Evolutionary conservation across 2,888 invertebrate species (phyloP).

Genomic region (Nasonia oneida): DNA sequence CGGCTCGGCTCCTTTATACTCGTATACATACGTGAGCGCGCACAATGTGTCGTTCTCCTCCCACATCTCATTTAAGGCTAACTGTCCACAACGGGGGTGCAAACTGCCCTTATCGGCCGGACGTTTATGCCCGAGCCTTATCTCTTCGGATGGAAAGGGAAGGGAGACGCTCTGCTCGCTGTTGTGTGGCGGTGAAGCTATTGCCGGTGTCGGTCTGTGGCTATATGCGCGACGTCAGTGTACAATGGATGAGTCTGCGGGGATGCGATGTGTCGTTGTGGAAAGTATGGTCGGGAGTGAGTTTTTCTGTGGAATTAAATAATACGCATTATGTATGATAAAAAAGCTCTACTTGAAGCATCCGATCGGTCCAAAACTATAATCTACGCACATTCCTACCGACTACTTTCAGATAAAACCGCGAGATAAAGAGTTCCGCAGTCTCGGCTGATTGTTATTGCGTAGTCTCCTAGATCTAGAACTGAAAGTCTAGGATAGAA

Average conservation of each 20-base stretch:
- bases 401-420: conserved; percentile 29
- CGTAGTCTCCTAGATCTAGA: neutral
- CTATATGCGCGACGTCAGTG: neutral
- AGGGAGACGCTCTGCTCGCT: conserved; percentile 50
- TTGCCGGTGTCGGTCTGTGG: neutral
- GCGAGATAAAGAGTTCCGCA: conserved; percentile 30
- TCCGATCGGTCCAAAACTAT: neutral
- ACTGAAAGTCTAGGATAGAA: neutral
- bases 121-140: conserved; percentile 78
- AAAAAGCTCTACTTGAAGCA: no score
- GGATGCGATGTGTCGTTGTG: neutral
- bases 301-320: neutral
- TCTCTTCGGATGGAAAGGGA: conserved; percentile 65
- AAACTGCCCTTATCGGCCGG: conserved; percentile 78
- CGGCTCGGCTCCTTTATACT: conserved; percentile 41
- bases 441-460: conserved; percentile 35
- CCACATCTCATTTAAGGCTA: conserved; percentile 75
- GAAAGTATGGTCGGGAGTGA: neutral
- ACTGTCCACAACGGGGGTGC: conserved; percentile 79
- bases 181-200: neutral
- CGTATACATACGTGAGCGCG: conserved; percentile 65
- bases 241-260: neutral
- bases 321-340: no score
- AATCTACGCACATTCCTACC: neutral
- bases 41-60: conserved; percentile 58